A percentile compares a stretch with the other conserved stretches of the same genome.
phyloP scores from a whole-genome alignment of 1,140 invertebrate species.

The Anthonomus grandis region DNA sequence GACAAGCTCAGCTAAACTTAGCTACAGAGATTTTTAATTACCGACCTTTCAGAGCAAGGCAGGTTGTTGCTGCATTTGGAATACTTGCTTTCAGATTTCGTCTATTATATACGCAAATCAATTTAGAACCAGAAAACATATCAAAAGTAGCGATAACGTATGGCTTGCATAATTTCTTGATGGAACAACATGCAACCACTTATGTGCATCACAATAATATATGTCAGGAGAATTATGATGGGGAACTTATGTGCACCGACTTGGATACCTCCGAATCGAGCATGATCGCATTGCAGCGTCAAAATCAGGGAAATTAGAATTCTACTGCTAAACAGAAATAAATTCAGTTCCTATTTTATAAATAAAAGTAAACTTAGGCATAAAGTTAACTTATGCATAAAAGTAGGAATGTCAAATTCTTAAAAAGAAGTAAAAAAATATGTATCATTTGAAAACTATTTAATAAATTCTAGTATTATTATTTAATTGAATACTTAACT shows the following conservation, averaged over 20 bases:
- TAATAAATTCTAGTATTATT: background rate
- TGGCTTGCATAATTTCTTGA: constrained; percentile 1
- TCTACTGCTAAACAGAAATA: background rate
- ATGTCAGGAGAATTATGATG: no score
- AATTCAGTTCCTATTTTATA: no score
- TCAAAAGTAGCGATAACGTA: background rate
- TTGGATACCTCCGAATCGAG: background rate
- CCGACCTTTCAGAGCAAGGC: background rate
- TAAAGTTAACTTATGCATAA: background rate
- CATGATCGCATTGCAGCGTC: background rate
- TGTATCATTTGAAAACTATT: no score
- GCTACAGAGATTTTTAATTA: no score
- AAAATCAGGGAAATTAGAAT: background rate
- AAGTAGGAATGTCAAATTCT: background rate
- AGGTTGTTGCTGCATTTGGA: no score
- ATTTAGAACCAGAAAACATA: constrained; percentile 2
- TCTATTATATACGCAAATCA: constrained; percentile 1
- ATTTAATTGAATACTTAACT: background rate
- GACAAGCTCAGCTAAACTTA: no score
- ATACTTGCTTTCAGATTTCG: background rate
- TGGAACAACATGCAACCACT: background rate
- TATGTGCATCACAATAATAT: background rate
- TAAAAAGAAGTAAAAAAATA: no score
- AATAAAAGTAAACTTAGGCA: background rate
- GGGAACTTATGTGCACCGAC: no score